Base-by-base conservation (phyloP, 2,797 vertebrate species). In the Microctenopoma steveboyesi region DNA sequence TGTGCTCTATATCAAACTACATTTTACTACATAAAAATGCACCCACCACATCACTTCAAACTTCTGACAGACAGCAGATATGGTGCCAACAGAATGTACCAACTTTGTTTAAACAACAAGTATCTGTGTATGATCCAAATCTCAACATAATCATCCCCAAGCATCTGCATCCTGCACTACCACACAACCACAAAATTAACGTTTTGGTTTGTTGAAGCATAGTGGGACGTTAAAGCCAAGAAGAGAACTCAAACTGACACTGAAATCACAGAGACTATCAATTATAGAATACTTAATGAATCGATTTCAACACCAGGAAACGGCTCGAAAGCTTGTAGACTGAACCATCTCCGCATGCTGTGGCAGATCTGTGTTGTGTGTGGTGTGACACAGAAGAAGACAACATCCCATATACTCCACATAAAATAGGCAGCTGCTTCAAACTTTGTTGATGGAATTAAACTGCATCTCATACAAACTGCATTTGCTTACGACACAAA, bases 201-300 rank as follows among this genome's bases (percentile, higher is more conserved):
- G 1, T 65, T 85, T 83, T 66, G 66, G 74, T 71, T 84, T 73
- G 62, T 55, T 57, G 60, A 51, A 70, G 48, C 63, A 79, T 73
- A 70, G 58, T 62, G 42, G 50, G 51, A 40, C 53, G 54, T 77
- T 63, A 68, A 6, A 70, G 57, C 25, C 12, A 14, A 35, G 50
- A 70, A 27, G n/a, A 56, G 22, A 82, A 72, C 46, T 75, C 45
- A 69, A 84, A 67, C 56, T 69, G 83, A 86, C 81, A 79, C 56
- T 65, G 40, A 85, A 86, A 81, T 73, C 68, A 59, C 77, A 79
- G 58, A 47, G 47, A 33, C 74, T 51, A 77, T 74, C 76, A 75
- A 78, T 84, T 69, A 81, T 11, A 64, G 60, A 50, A 12, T 74
- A 69, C 54, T 79, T 81, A 79, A 89, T 79, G 56, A 81, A 83